These are phyloP conservation scores for Drosophila prostipennis DNA, from an alignment of 2,888 invertebrate genomes.

Conservation along the genomic window DNA sequence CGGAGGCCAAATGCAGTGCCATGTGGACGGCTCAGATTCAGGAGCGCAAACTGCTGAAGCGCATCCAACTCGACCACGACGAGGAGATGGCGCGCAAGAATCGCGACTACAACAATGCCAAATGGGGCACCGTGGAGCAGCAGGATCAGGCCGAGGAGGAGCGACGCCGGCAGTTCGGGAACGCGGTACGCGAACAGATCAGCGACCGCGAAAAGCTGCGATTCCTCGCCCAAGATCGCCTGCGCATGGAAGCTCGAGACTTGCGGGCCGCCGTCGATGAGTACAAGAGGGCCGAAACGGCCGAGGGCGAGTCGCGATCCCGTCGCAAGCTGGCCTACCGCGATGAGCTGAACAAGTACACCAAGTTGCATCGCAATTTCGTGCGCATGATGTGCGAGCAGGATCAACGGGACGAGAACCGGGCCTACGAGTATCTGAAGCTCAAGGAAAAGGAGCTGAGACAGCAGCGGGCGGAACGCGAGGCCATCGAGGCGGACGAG, in stretches of 20 bases:
- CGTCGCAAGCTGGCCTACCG: slow-evolving; percentile 52
- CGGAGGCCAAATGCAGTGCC: slow-evolving; percentile 86
- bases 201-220: slow-evolving; percentile 53
- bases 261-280: slow-evolving; percentile 51
- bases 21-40: slow-evolving; percentile 90
- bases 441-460: slow-evolving; percentile 52
- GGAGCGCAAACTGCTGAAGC: slow-evolving; percentile 91
- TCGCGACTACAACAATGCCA: slow-evolving; percentile 52
- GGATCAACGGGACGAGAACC: slow-evolving; percentile 60
- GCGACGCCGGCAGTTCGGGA: slow-evolving; percentile 57
- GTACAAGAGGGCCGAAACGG: slow-evolving; percentile 46
- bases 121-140: slow-evolving; percentile 56
- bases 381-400: slow-evolving; percentile 62
- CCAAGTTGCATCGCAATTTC: slow-evolving; percentile 54
- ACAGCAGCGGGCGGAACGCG: slow-evolving; percentile 42
- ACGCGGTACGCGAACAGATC: slow-evolving; percentile 66
- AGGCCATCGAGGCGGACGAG: slow-evolving; percentile 44
- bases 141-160: slow-evolving; percentile 46
- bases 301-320: slow-evolving; percentile 12
- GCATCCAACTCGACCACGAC: slow-evolving; percentile 88
- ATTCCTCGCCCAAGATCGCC: slow-evolving; percentile 60
- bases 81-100: slow-evolving; percentile 86
- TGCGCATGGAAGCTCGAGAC: slow-evolving; percentile 49
- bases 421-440: slow-evolving; percentile 54
- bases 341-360: slow-evolving; percentile 58